Evolutionary conservation across 2,888 invertebrate genomes (phyloP).

Genomic region (Hydriomena furcata): DNA sequence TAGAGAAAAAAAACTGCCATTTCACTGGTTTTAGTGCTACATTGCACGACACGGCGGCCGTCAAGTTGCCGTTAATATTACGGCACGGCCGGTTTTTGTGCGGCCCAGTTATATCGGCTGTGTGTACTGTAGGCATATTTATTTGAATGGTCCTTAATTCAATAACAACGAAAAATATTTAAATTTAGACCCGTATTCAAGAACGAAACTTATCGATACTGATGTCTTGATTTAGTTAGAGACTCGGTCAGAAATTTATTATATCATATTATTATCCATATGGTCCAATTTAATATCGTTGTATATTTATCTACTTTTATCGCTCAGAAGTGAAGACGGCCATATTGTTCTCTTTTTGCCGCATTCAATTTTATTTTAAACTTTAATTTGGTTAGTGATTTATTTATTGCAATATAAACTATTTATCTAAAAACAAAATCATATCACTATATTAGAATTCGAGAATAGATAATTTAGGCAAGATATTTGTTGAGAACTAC

Average conservation of each 20-base stretch:
- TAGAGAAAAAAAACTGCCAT: too few species aligned
- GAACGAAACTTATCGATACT: background rate
- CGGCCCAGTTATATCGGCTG: background rate
- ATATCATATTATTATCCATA: background rate
- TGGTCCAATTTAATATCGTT: conserved; percentile 18
- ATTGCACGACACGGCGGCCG: too few species aligned
- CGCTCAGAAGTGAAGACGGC: conserved; percentile 33
- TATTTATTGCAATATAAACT: conserved; percentile 34
- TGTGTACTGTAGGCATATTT: background rate
- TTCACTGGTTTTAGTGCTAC: too few species aligned
- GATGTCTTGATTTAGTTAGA: background rate
- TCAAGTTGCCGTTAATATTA: too few species aligned
- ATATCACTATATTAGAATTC: conserved; percentile 54
- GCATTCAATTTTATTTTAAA: conserved; percentile 53
- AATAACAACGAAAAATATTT: conserved; percentile 28
- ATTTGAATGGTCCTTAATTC: conserved; percentile 22
- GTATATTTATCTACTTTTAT: conserved; percentile 16
- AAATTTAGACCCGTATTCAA: conserved; percentile 1
- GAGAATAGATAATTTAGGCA: conserved; percentile 35
- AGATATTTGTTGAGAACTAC: conserved; percentile 46
- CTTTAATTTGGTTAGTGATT: conserved; percentile 50
- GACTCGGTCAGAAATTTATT: background rate
- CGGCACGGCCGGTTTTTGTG: conserved; percentile 33
- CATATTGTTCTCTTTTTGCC: conserved; percentile 55
- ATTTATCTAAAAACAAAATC: conserved; percentile 40